Conservation (phyloP, 1,140 invertebrate genomes). For the Theocolax elegans region DNA sequence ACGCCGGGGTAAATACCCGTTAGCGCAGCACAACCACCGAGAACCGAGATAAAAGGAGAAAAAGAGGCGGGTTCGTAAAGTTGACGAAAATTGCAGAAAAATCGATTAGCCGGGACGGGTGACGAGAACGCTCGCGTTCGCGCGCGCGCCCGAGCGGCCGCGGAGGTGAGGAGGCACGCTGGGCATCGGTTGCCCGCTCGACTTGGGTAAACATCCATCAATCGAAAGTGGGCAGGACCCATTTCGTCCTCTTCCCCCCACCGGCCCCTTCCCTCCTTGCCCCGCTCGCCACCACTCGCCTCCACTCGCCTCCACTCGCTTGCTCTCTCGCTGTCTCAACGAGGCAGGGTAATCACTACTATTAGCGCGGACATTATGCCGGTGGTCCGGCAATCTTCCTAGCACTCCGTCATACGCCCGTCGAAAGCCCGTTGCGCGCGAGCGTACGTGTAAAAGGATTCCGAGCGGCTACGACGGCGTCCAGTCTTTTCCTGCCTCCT, state of each 20-base stretch:
- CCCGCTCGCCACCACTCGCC: neutral
- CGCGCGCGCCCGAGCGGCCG: too few species aligned
- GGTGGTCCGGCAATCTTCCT: slow-evolving; percentile 59
- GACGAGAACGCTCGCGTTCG: too few species aligned
- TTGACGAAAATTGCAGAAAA: slow-evolving; percentile 29
- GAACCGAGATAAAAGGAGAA: neutral
- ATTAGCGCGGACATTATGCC: slow-evolving; percentile 66
- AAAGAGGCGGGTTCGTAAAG: neutral
- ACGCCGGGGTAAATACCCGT: too few species aligned
- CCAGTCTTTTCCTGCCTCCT: neutral
- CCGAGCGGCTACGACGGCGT: neutral
- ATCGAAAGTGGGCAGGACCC: slow-evolving; percentile 52
- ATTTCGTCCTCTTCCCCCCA: too few species aligned
- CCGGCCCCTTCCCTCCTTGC: too few species aligned
- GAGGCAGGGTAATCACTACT: slow-evolving; percentile 66
- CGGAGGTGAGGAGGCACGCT: too few species aligned
- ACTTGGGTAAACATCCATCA: slow-evolving; percentile 62
- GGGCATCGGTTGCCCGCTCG: neutral
- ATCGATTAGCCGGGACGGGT: slow-evolving; percentile 10
- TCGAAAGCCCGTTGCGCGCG: too few species aligned
- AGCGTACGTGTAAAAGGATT: neutral
- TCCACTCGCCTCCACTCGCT: neutral
- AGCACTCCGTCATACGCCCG: slow-evolving; percentile 28
- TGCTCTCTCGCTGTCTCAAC: slow-evolving; percentile 55
- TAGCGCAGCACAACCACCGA: too few species aligned